phyloP scores from a whole-genome alignment of 2,113 vertebrate species.

The Drymodes brunneopygia region DNA sequence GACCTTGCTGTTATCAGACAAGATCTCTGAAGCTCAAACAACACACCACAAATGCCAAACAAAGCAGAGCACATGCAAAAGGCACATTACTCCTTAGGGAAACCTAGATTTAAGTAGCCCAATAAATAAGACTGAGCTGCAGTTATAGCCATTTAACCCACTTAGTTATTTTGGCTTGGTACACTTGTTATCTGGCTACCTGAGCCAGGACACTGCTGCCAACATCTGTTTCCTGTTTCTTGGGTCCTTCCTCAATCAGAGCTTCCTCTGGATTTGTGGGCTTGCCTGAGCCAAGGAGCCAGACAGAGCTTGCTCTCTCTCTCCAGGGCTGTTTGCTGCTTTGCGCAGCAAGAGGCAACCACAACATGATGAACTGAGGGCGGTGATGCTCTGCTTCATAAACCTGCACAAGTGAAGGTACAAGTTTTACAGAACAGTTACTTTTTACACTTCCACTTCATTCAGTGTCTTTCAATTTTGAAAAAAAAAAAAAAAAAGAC shows the following conservation, averaged over 20 bases:
- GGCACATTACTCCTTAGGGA: background rate
- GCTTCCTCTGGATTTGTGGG: background rate
- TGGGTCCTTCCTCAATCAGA: slow-evolving; percentile 14
- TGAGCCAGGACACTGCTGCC: slow-evolving; percentile 33
- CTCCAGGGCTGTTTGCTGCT: background rate
- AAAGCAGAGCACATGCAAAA: background rate
- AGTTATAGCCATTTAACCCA: background rate
- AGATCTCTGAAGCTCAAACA: background rate
- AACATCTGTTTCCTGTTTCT: slow-evolving; percentile 50
- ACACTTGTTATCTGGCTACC: slow-evolving; percentile 31
- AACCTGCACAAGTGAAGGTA: background rate
- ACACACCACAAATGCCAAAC: background rate
- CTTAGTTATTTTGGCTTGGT: slow-evolving; percentile 31
- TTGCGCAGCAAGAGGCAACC: background rate
- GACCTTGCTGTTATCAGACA: background rate
- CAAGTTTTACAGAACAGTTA: background rate
- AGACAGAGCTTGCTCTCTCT: rapidly evolving
- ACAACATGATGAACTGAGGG: background rate
- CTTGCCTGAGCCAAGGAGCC: background rate
- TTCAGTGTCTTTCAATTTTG: background rate
- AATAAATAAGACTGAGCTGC: background rate
- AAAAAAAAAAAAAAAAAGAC: background rate
- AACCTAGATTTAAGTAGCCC: background rate
- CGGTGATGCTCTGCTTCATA: background rate
- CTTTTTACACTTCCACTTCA: background rate